phyloP scores from a whole-genome alignment of 1,140 invertebrate species.

The Caenorhabditis latens region DNA sequence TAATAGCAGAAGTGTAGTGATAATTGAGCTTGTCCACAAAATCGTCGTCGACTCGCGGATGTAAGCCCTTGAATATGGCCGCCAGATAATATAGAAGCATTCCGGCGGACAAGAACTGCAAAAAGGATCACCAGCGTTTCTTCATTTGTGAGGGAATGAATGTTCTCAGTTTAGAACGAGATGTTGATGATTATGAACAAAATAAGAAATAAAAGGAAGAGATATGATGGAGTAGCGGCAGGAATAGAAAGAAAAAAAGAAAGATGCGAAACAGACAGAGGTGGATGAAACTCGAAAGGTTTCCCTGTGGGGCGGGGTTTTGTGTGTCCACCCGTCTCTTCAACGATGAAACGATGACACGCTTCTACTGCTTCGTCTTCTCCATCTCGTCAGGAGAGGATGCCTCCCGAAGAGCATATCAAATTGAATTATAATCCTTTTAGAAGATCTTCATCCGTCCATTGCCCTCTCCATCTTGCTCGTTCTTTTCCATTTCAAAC shows the following conservation, averaged over 20 bases:
- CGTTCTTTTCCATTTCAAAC: slow-evolving; percentile 29
- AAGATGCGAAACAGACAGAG: slow-evolving; percentile 47
- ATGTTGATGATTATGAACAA: slow-evolving; percentile 32
- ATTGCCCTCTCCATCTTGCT: slow-evolving; percentile 32
- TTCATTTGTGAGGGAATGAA: not conserved
- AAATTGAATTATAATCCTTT: slow-evolving; percentile 54
- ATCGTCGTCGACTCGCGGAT: slow-evolving; percentile 77
- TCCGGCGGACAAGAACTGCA: slow-evolving; percentile 75
- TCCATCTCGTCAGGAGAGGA: slow-evolving; percentile 52
- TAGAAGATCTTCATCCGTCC: slow-evolving; percentile 48
- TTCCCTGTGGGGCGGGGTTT: slow-evolving; percentile 33
- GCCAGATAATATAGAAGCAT: slow-evolving; percentile 78
- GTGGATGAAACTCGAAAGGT: slow-evolving; percentile 46
- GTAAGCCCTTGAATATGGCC: slow-evolving; percentile 78
- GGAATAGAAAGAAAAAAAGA: slow-evolving; percentile 11
- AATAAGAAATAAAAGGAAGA: slow-evolving; percentile 34
- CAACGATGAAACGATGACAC: slow-evolving; percentile 49
- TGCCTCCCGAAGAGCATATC: slow-evolving; percentile 55
- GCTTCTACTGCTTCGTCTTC: slow-evolving; percentile 34
- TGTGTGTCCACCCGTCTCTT: slow-evolving; percentile 49
- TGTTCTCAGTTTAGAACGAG: not conserved
- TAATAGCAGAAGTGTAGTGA: slow-evolving; percentile 78
- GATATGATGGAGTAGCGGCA: not conserved
- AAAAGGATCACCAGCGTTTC: slow-evolving; percentile 28
- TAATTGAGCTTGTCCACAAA: slow-evolving; percentile 78